Percentiles rank a stretch among this genome's conserved stretches.
phyloP scores from a whole-genome alignment of 2,888 invertebrate genomes.

The Silvanus unidentatus region DNA sequence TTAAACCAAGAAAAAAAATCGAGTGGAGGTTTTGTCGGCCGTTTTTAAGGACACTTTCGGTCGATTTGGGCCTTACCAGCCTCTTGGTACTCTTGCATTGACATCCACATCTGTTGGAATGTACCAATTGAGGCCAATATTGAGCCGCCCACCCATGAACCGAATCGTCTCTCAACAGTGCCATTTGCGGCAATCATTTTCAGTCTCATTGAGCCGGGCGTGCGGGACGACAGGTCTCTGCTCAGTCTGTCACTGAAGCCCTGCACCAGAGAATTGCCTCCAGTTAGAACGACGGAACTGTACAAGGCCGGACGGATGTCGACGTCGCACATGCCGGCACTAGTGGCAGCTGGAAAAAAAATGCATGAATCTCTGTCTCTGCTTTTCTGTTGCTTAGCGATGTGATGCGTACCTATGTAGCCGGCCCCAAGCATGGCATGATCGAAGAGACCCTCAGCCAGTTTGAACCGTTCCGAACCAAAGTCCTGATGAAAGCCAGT shows the following conservation, averaged over 20 bases:
- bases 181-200: conserved; percentile 91
- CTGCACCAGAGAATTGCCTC: conserved; percentile 86
- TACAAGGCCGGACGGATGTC: conserved; percentile 95
- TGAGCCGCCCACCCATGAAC: conserved; percentile 98
- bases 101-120: conserved; percentile 99
- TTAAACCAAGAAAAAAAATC: background rate
- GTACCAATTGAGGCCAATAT: conserved; percentile 97
- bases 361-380: too few species aligned
- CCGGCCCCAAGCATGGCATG: conserved; percentile 88
- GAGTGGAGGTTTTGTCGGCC: too few species aligned
- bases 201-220: conserved; percentile 89
- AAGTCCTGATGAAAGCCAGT: conserved; percentile 97
- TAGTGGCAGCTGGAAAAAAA: conserved; percentile 57
- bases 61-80: conserved; percentile 96
- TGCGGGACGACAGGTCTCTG: conserved; percentile 76
- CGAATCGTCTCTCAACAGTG: conserved; percentile 86
- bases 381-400: too few species aligned
- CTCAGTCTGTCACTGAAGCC: conserved; percentile 93
- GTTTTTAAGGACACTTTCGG: conserved; percentile 88
- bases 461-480: conserved; percentile 84
- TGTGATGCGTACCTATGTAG: conserved; percentile 58
- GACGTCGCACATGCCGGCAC: conserved; percentile 95
- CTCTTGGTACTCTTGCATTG: conserved; percentile 98
- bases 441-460: conserved; percentile 94
- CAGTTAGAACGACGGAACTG: conserved; percentile 91